A percentile compares a stretch with the other conserved stretches of the same genome.
phyloP scores from a whole-genome alignment of 1,140 invertebrate genomes.

The Mylabris phalerata region DNA sequence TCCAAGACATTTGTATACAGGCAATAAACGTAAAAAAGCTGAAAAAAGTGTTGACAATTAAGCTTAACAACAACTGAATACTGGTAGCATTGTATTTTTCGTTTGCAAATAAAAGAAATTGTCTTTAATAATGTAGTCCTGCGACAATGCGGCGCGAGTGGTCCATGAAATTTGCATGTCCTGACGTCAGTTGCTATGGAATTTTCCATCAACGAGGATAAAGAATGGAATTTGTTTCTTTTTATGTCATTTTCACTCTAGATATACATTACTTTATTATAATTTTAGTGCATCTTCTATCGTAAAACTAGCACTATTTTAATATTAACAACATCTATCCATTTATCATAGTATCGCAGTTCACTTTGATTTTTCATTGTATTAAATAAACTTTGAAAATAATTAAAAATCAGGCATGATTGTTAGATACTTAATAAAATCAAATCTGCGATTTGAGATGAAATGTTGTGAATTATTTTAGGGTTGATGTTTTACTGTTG shows the following conservation, averaged over 20 bases:
- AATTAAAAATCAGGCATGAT: too few relatives aligned
- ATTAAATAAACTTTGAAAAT: background rate
- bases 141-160: conserved; percentile 20
- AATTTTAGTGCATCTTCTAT: conserved; percentile 12
- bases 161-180: conserved; percentile 34
- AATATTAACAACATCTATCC: too few relatives aligned
- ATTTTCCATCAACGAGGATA: conserved; percentile 27
- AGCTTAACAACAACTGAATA: conserved; percentile 30
- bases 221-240: conserved; percentile 21
- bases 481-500: conserved; percentile 1
- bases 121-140: conserved; percentile 34
- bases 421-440: too few relatives aligned
- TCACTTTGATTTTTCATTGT: background rate
- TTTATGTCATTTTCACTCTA: background rate
- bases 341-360: too few relatives aligned
- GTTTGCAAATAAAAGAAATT: conserved; percentile 33
- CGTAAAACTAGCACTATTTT: too few relatives aligned
- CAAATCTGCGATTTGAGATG: too few relatives aligned
- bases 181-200: conserved; percentile 25
- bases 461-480: too few relatives aligned
- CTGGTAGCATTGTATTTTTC: conserved; percentile 30
- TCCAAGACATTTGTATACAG: conserved; percentile 29
- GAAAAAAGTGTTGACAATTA: conserved; percentile 37
- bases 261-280: conserved; percentile 19
- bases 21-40: conserved; percentile 31